A percentile compares a stretch with the other conserved stretches of the same genome.
Evolutionary conservation across 2,797 vertebrate genomes (phyloP).

Genomic region (Pelochelys cantorii): DNA sequence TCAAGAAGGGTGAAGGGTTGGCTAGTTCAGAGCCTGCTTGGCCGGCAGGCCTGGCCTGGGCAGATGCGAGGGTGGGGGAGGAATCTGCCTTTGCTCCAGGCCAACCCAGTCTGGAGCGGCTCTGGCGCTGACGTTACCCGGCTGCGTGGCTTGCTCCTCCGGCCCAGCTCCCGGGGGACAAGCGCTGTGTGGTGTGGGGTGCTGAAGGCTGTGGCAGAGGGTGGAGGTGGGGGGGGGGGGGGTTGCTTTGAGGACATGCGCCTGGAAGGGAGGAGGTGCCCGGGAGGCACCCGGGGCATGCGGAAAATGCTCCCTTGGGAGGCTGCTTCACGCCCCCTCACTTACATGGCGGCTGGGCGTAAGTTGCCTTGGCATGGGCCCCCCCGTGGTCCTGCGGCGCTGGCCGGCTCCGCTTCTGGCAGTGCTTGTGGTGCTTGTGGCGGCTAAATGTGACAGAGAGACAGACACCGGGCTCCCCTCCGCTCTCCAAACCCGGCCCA

Average conservation of each 20-base stretch:
- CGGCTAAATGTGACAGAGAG: slow-evolving; percentile 17
- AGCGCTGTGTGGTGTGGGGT: slow-evolving; percentile 30
- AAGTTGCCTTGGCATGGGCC: slow-evolving; percentile 51
- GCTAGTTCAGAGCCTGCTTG: background rate
- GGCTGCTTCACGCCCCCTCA: background rate
- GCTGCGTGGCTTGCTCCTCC: background rate
- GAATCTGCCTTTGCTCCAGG: background rate
- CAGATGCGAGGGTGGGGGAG: too few relatives aligned
- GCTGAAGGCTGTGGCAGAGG: background rate
- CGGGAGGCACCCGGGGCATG: too few relatives aligned
- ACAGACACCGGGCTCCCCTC: background rate
- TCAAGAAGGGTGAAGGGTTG: rapidly evolving
- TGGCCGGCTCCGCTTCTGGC: slow-evolving; percentile 2
- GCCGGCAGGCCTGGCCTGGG: background rate
- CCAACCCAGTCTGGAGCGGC: background rate
- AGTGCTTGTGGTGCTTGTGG: slow-evolving; percentile 59
- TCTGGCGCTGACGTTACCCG: slow-evolving; percentile 7
- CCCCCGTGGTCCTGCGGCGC: background rate
- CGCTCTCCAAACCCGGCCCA: background rate
- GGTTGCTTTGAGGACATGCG: too few relatives aligned
- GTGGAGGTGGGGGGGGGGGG: too few relatives aligned
- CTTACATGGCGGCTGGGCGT: slow-evolving; percentile 53
- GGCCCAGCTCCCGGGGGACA: background rate
- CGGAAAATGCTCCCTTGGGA: background rate
- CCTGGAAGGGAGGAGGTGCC: background rate